A percentile compares a stretch with the other conserved stretches of the same genome.
Evolutionary conservation across 1,140 invertebrate species (phyloP).

Genomic region (Papilio polytes): DNA sequence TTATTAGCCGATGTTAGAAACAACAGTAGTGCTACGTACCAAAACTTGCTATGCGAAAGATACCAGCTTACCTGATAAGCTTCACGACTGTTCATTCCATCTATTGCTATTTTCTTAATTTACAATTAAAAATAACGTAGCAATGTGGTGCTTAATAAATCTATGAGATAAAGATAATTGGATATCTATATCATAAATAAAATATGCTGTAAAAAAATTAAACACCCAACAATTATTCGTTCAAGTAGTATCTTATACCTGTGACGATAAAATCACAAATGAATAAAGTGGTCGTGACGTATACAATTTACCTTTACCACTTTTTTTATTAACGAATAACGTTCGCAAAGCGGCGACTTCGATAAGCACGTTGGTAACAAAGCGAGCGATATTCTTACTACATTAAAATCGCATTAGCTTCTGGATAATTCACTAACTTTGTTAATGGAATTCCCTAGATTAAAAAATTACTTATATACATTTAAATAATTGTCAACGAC

Average conservation of each 20-base stretch:
- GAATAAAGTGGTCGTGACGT: slow-evolving; percentile 30
- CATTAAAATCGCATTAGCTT: slow-evolving; percentile 71
- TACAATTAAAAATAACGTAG: not conserved
- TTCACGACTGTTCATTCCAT: not conserved
- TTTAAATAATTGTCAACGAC: slow-evolving; percentile 29
- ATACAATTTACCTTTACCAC: slow-evolving; percentile 36
- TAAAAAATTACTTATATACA: slow-evolving; percentile 14
- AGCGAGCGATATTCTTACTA: slow-evolving; percentile 60
- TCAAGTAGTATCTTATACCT: not conserved
- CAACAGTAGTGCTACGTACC: not conserved
- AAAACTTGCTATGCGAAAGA: not conserved
- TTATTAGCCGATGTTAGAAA: not conserved
- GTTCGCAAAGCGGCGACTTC: slow-evolving; percentile 56
- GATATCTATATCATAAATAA: not conserved
- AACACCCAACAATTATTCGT: not conserved
- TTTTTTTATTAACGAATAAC: slow-evolving; percentile 48
- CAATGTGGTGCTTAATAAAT: not conserved
- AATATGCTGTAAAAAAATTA: not conserved
- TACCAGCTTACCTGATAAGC: not conserved
- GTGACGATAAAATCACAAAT: slow-evolving; percentile 16
- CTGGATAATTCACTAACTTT: slow-evolving; percentile 18
- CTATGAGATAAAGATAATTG: not conserved
- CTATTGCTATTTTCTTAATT: not conserved
- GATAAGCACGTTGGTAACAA: slow-evolving; percentile 54
- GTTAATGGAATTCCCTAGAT: slow-evolving; percentile 5